Evolutionary conservation across 2,113 vertebrate species (phyloP).

Genomic region (Coryphaenoides rupestris): DNA sequence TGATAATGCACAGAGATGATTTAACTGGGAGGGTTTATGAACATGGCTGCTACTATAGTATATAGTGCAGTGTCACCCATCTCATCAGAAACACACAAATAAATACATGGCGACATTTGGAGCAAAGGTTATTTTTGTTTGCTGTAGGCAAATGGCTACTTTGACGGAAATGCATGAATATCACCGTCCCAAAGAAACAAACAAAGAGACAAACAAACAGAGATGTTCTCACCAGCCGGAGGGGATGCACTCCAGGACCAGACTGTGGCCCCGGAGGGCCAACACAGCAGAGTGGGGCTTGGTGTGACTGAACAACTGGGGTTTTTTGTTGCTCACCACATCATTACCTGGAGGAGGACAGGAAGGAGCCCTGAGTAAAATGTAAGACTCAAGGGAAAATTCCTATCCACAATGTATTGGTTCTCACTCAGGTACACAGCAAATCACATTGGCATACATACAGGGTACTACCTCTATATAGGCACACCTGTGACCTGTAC

Average conservation of each 20-base stretch:
- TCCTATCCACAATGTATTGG: neutral
- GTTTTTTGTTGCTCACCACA: constrained; percentile 58
- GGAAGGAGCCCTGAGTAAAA: too few species aligned
- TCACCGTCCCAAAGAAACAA: neutral
- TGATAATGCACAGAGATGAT: too few species aligned
- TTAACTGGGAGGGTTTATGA: too few species aligned
- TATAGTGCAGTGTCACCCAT: too few species aligned
- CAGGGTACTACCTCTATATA: neutral
- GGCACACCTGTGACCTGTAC: neutral
- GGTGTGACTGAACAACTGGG: constrained; percentile 65
- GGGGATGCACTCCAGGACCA: constrained; percentile 80
- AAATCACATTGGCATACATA: neutral
- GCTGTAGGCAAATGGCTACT: too few species aligned
- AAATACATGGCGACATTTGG: too few species aligned
- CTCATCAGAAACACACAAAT: too few species aligned
- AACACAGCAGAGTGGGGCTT: constrained; percentile 47
- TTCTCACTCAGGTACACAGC: too few species aligned
- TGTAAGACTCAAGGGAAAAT: neutral
- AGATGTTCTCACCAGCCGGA: constrained; percentile 80
- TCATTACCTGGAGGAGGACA: constrained; percentile 63
- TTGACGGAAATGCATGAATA: too few species aligned
- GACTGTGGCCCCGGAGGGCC: constrained; percentile 61
- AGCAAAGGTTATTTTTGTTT: too few species aligned
- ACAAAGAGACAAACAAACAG: neutral
- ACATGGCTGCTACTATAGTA: too few species aligned